A percentile compares a stretch with the other conserved stretches of the same genome.
Evolutionary conservation across 2,888 invertebrate species (phyloP).

Genomic region (Cerastoderma edule): DNA sequence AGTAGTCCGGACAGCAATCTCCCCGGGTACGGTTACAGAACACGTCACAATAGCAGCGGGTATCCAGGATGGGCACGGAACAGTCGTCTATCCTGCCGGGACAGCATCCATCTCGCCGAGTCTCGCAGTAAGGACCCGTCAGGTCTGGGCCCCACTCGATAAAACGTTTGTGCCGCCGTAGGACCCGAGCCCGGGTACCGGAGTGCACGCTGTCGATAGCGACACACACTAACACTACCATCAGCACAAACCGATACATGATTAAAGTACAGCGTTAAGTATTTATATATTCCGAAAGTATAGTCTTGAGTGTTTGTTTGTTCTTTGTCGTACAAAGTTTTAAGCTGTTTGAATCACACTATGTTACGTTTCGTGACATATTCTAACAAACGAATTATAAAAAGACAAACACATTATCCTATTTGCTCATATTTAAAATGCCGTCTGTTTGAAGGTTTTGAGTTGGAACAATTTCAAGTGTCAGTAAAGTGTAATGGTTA

Average conservation of each 20-base stretch:
- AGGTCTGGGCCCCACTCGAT: slow-evolving; percentile 74
- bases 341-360: no score
- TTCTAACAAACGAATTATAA: no score
- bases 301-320: background rate
- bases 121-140: slow-evolving; percentile 73
- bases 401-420: no score
- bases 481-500: no score
- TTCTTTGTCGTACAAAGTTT: no score
- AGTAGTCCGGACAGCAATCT: slow-evolving; percentile 97
- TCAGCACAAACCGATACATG: no score
- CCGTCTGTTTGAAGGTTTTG: no score
- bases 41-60: slow-evolving; percentile 95
- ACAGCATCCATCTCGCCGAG: slow-evolving; percentile 85
- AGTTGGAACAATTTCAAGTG: no score
- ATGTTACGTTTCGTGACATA: no score
- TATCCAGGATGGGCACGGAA: slow-evolving; percentile 91
- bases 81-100: slow-evolving; percentile 91
- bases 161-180: slow-evolving; percentile 54
- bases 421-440: no score
- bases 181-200: background rate
- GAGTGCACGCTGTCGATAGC: background rate
- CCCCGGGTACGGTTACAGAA: slow-evolving; percentile 92
- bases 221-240: background rate
- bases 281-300: background rate
- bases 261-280: background rate